Evolutionary conservation across 2,113 vertebrate species (phyloP).

Genomic region (Stigmatopora argus): DNA sequence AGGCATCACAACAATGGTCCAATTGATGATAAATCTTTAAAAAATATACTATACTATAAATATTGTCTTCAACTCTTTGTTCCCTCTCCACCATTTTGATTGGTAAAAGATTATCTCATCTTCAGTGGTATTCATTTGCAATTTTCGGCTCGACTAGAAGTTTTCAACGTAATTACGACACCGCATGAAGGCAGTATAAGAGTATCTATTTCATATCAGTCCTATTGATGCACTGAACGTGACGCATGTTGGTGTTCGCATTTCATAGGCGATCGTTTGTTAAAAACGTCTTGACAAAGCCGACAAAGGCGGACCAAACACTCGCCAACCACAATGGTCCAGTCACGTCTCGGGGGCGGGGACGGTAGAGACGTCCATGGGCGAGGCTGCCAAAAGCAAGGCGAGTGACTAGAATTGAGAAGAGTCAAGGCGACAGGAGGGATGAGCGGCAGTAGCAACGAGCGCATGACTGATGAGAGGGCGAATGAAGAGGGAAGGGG

Average conservation of each 20-base stretch:
- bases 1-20: no score
- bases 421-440: constrained; percentile 27
- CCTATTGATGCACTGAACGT: constrained; percentile 40
- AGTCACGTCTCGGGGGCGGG: constrained; percentile 36
- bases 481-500: constrained; percentile 29
- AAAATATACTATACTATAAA: no score
- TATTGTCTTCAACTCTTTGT: no score
- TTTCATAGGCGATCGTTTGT: constrained; percentile 38
- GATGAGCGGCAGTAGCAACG: constrained; percentile 24
- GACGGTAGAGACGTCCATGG: constrained; percentile 16
- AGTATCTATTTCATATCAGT: neutral
- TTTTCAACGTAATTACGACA: no score
- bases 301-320: constrained; percentile 34
- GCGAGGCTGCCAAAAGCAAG: constrained; percentile 33
- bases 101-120: no score
- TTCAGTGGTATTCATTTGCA: no score
- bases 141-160: no score
- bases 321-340: constrained; percentile 25
- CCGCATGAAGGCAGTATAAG: no score
- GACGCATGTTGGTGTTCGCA: constrained; percentile 36
- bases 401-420: constrained; percentile 56
- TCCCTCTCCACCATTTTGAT: no score
- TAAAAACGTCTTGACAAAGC: constrained; percentile 43
- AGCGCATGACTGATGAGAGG: constrained; percentile 50
- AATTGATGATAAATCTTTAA: no score